Evolutionary conservation across 2,797 vertebrate genomes (phyloP).

Genomic region (Hemibagrus guttatus): DNA sequence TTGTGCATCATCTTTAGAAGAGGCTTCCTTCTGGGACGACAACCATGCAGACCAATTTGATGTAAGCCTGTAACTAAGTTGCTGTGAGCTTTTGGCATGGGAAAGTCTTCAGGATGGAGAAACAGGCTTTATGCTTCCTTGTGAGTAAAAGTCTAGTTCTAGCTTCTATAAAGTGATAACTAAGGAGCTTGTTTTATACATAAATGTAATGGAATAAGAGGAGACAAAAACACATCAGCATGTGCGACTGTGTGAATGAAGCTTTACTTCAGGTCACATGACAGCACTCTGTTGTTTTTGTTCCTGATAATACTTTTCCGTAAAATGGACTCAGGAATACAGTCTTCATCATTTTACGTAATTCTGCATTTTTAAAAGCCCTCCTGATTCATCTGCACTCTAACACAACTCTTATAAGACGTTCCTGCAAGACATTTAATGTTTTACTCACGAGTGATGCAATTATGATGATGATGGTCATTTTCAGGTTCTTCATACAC

Average conservation of each 20-base stretch:
- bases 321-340: neutral
- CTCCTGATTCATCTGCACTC: neutral
- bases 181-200: neutral
- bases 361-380: neutral
- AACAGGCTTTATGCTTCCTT: neutral
- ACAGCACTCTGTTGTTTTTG: neutral
- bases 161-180: neutral
- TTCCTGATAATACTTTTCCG: neutral
- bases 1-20: no score
- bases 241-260: neutral
- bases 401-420: no score
- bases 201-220: no score
- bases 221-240: neutral
- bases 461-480: conserved; percentile 86
- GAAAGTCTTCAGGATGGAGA: neutral
- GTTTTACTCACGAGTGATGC: conserved; percentile 70
- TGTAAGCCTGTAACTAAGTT: neutral
- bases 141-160: neutral
- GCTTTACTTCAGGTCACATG: neutral
- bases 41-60: no score
- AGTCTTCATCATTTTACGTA: neutral
- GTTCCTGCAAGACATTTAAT: neutral
- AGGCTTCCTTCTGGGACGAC: no score
- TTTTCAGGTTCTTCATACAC: conserved; percentile 99
- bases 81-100: neutral